A percentile compares a stretch with the other conserved stretches of the same genome.
phyloP scores from a whole-genome alignment of 2,113 vertebrate genomes.

The Synodontis membranacea region DNA sequence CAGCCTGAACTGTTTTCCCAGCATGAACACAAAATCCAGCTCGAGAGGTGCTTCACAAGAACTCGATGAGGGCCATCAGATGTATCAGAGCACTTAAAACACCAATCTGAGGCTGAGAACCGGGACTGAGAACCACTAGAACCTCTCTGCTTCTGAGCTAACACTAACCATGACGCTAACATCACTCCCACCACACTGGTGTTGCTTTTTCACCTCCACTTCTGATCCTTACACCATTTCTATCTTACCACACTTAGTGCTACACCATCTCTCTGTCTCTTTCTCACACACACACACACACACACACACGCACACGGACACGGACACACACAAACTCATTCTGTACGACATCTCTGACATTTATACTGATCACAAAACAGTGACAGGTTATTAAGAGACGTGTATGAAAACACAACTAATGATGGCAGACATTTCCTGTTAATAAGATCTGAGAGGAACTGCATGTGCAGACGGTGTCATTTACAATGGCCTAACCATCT shows the following conservation, averaged over 20 bases:
- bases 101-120: not conserved
- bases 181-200: not conserved
- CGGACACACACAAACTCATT: not conserved
- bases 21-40: not conserved
- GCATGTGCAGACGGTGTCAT: conserved; percentile 31
- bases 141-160: not conserved
- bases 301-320: not conserved
- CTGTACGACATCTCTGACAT: conserved; percentile 2
- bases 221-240: not conserved
- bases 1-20: not conserved
- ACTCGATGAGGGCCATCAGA: not conserved
- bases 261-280: not conserved
- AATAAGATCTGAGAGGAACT: conserved; percentile 26
- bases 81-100: not conserved
- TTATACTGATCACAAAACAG: not conserved
- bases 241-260: not conserved
- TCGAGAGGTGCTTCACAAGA: not conserved
- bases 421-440: conserved; percentile 16
- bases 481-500: conserved; percentile 39
- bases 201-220: not conserved
- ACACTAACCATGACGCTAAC: not conserved
- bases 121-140: not conserved
- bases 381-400: conserved; percentile 13
- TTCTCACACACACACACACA: not conserved
- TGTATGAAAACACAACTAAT: conserved; percentile 6